phyloP scores from a whole-genome alignment of 1,140 invertebrate species.

The Schlechtendalia chinensis region DNA sequence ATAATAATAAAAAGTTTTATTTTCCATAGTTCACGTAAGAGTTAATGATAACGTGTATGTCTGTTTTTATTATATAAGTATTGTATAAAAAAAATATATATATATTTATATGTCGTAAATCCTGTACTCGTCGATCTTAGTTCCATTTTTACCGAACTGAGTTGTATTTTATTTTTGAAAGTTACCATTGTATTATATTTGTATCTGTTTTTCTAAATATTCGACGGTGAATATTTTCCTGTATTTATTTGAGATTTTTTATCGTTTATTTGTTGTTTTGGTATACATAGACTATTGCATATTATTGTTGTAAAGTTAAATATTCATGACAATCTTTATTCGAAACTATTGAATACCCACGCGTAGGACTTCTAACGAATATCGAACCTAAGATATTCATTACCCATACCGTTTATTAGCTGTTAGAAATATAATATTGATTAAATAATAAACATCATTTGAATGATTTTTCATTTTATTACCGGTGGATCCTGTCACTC shows the following conservation, averaged over 20 bases:
- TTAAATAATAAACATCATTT: slow-evolving; percentile 23
- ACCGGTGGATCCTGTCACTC: background rate
- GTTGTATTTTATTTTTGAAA: slow-evolving; percentile 15
- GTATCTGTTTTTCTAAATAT: background rate
- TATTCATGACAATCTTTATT: slow-evolving; percentile 30
- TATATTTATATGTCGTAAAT: too few relatives aligned
- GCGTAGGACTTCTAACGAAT: slow-evolving; percentile 9
- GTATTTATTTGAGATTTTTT: background rate
- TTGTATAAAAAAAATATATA: background rate
- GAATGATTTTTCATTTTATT: background rate
- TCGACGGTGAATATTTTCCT: background rate
- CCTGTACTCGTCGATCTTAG: background rate
- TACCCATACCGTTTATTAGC: slow-evolving; percentile 30
- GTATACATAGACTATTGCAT: background rate
- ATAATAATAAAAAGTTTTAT: too few relatives aligned
- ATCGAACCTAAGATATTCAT: background rate
- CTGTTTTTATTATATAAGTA: background rate
- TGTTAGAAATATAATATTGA: slow-evolving; percentile 28
- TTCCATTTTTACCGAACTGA: background rate
- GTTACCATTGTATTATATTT: slow-evolving; percentile 30
- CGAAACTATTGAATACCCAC: background rate
- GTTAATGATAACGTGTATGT: background rate
- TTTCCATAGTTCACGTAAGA: background rate
- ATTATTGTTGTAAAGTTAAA: slow-evolving; percentile 7
- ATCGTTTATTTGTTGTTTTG: slow-evolving; percentile 11